Evolutionary conservation across 2,113 vertebrate genomes (phyloP).

Genomic region (Lophochroa leadbeateri): DNA sequence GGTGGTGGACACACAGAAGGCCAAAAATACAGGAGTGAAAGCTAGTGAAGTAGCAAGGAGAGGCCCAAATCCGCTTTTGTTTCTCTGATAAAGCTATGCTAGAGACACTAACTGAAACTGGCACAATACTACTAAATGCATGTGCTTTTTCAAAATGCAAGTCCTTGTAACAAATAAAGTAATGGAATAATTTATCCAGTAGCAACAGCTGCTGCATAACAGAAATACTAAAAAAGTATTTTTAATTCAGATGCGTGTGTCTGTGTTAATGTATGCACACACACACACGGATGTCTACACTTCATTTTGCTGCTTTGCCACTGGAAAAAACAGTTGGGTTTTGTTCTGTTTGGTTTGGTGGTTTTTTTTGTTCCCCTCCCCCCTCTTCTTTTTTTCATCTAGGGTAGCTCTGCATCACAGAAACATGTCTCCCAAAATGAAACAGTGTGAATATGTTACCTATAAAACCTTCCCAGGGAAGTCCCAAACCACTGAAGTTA

Average conservation of each 20-base stretch:
- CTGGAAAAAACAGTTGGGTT: background rate
- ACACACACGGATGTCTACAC: background rate
- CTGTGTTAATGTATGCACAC: background rate
- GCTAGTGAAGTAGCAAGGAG: accelerated
- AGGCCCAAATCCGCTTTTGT: background rate
- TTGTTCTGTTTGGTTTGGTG: background rate
- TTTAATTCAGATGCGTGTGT: background rate
- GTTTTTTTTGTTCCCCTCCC: background rate
- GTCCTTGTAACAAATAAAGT: background rate
- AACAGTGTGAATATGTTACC: background rate
- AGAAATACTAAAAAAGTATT: background rate
- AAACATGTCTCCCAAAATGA: background rate
- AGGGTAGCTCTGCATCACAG: background rate
- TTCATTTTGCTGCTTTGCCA: background rate
- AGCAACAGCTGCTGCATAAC: background rate
- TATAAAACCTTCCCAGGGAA: background rate
- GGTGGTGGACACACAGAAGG: background rate
- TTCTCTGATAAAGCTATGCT: background rate
- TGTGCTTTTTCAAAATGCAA: background rate
- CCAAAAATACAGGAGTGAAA: background rate
- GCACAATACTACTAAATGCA: background rate
- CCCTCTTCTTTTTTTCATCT: background rate
- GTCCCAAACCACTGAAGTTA: background rate
- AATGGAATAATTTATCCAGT: background rate
- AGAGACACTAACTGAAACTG: background rate